Base-by-base conservation (phyloP, 92 coral and sea anemone species). In the Zoanthus gigantus region DNA sequence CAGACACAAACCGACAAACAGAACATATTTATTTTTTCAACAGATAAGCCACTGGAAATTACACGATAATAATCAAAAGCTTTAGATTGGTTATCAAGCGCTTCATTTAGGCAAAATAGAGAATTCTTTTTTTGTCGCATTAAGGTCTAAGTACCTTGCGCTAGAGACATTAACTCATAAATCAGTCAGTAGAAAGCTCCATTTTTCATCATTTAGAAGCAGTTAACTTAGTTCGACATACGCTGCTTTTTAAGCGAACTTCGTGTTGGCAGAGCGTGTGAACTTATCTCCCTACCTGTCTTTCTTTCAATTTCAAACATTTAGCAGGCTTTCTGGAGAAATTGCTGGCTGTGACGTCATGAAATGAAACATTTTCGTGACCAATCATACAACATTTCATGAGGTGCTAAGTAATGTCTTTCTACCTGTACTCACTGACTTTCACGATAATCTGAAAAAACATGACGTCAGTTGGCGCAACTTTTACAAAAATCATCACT, bases 51-150 rank as follows among this genome's bases (percentile, higher is more conserved):
- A 18, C 29, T 46, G 28, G 28, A 65, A 50, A 13, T 46, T 73
- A 44, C 16, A 23, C 14, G 3, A 16, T 67, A 71, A 81, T 66
- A 57, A 66, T 34, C 63, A 71, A 66, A 66, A 44, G 66, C 63
- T 48, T 44, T 30, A 50, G 85, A 81, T 67, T 81, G 85, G 75
- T 45, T 28, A 17, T 50, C 56, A 81, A 34, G 23, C 53, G 61
- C 28, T 28, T 52, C 45, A 81, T 50, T 81, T 46, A 50, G 74
- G 45, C 75, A 81, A 80, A 58, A 81, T 65, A 71, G 58, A 65
- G 75, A 17, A 71, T 28, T 81, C 85, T 74, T 81, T 23, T 23
- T 81, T 81, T 74, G 63, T 81, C 85, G 66, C 85, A 45, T 81
- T 11, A 66, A 73, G 17, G 6, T 23, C 6, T 48, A n/a, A 60